Evolutionary conservation across 2,797 vertebrate genomes (phyloP).

Genomic region (Astyanax mexicanus): DNA sequence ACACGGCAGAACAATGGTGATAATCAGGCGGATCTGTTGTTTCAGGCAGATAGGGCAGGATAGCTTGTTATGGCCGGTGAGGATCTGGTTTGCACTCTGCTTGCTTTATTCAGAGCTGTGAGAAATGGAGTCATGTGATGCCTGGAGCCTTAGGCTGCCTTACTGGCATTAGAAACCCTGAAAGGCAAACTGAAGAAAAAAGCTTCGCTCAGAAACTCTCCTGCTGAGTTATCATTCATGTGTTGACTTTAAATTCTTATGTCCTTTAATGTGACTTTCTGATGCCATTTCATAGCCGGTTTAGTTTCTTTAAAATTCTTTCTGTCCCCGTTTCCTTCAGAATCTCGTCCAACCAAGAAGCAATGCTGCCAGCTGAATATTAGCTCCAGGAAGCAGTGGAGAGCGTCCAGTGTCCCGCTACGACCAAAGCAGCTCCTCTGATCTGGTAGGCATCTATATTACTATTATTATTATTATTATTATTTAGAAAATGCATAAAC

Average conservation of each 20-base stretch:
- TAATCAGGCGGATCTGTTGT: constrained; percentile 14
- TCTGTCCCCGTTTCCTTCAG: constrained; percentile 38
- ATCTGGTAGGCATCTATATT: constrained; percentile 50
- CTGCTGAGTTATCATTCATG: neutral
- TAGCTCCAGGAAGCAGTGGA: constrained; percentile 50
- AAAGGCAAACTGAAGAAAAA: constrained; percentile 16
- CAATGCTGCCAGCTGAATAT: constrained; percentile 55
- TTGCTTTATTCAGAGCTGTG: constrained; percentile 7
- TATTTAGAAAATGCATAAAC: too few species aligned
- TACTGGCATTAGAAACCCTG: constrained; percentile 2
- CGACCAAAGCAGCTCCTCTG: constrained; percentile 33
- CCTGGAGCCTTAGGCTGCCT: neutral
- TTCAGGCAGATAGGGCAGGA: constrained; percentile 13
- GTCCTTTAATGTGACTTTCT: constrained; percentile 5
- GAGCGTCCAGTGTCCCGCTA: constrained; percentile 44
- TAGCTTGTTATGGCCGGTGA: constrained; percentile 15
- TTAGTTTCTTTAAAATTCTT: constrained; percentile 24
- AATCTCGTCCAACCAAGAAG: constrained; percentile 46
- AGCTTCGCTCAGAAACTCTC: constrained; percentile 8
- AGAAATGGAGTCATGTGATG: neutral
- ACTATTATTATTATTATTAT: too few species aligned
- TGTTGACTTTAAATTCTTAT: constrained; percentile 4
- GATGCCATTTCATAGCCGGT: constrained; percentile 14
- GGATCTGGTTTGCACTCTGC: neutral
- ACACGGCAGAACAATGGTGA: constrained; percentile 9